Conservation (phyloP, 1,140 invertebrate species). For the Pollicipes pollicipes region DNA sequence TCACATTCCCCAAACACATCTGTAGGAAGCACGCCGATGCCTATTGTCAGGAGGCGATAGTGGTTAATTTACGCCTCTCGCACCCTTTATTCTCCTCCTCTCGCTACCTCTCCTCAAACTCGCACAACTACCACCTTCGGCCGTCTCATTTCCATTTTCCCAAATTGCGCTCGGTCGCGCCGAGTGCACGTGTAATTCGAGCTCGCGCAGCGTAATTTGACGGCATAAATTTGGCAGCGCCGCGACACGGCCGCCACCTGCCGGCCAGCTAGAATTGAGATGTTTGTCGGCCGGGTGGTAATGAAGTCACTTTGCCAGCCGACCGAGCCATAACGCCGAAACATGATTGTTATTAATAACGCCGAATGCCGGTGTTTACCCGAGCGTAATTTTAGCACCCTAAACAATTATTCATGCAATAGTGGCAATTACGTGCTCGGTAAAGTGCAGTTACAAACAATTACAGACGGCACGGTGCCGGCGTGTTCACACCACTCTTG, state of each 20-base stretch:
- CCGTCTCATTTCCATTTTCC: not conserved
- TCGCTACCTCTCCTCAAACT: too few relatives aligned
- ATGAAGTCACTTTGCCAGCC: not conserved
- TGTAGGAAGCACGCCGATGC: too few relatives aligned
- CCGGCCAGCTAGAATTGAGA: not conserved
- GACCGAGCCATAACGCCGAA: not conserved
- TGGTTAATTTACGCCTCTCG: too few relatives aligned
- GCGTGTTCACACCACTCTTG: too few relatives aligned
- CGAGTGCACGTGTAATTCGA: not conserved
- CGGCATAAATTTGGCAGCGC: not conserved
- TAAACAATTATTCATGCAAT: conserved; percentile 1
- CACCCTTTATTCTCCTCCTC: too few relatives aligned
- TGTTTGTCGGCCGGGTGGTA: not conserved
- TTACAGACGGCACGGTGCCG: not conserved
- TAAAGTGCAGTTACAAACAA: not conserved
- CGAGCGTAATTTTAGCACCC: not conserved
- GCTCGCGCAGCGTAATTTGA: not conserved
- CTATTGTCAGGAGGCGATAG: too few relatives aligned
- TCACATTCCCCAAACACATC: too few relatives aligned
- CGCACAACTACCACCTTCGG: not conserved
- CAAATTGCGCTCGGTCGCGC: not conserved
- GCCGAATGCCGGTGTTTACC: not conserved
- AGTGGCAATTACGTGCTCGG: not conserved
- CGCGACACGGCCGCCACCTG: not conserved
- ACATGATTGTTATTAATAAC: not conserved